Evolutionary conservation across 2,888 invertebrate species (phyloP), one percentile per base, ranked within the genome.

Genomic region (Drosophila algonquin): DNA sequence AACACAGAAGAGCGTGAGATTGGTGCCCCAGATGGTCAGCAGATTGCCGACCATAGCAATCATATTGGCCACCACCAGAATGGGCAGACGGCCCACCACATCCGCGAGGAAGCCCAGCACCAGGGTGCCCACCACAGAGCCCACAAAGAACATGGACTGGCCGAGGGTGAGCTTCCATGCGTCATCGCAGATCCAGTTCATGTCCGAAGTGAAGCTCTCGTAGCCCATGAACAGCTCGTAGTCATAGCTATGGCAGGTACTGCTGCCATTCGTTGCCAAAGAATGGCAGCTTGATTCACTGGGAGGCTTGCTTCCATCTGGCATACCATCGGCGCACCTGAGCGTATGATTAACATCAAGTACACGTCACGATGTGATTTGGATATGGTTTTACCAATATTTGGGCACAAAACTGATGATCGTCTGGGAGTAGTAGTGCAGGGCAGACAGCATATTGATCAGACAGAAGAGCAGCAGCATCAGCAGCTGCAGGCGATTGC

Each of bases 91-190:
- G 1, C 94, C 94, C 50, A 93, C 92, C 5, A 90, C 87, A 82
- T 95, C 95, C 1, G 94, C 94, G 50, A 94, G 79, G 61, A 93
- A 91, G 2, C 95, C 94, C 72, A 94, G 93, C 1, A 90, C 68
- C 40, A 94, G 88, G 35, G 93, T 93, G 2, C 94, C 95, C 30
- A 94, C 77, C 10, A 94, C 93, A 12, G 94, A 94, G 21, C 94
- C 95, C 50, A 94, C 91, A 87, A 94, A 95, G 89, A 94, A 95
- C 87, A 94, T 92, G n/a, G 94, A 94, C 86, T 94, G 94, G 0
- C 94, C 94, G 21, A 94, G 77, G 2, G 93, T 93, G 18, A 94
- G 92, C 76, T 93, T 93, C 94, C 94, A 94, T 56, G 92, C 92
- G n/a, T 93, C 91, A 3, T 91, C 90, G 80, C 94, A 94, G 16